Evolutionary conservation across 2,113 vertebrate genomes (phyloP).

Genomic region (Phoxinus phoxinus): DNA sequence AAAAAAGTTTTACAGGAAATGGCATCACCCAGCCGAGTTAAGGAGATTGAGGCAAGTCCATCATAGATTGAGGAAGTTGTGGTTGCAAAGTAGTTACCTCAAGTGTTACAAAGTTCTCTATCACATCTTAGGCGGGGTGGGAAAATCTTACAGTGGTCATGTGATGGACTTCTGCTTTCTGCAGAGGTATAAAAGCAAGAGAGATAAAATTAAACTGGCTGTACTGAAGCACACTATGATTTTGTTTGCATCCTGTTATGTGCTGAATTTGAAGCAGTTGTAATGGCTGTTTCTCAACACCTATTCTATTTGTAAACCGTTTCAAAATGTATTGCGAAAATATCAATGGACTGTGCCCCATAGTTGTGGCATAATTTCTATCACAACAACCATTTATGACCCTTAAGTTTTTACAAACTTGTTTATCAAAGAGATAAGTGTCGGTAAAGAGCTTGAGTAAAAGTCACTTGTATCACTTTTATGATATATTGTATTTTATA

Average conservation of each 20-base stretch:
- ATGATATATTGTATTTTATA: too few relatives aligned
- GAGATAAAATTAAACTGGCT: constrained; percentile 70
- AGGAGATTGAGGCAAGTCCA: constrained; percentile 45
- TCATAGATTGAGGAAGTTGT: constrained; percentile 57
- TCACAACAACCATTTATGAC: background rate
- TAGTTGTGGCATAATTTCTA: background rate
- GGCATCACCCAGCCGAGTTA: constrained; percentile 36
- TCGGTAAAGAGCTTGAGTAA: background rate
- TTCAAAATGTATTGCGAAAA: background rate
- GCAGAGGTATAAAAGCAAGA: constrained; percentile 69
- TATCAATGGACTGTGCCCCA: background rate
- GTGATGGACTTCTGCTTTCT: constrained; percentile 68
- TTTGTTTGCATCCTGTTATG: background rate
- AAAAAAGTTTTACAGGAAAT: constrained; percentile 50
- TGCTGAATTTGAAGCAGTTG: background rate
- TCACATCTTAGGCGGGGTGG: constrained; percentile 45
- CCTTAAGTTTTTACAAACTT: background rate
- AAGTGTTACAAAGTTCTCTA: constrained; percentile 26
- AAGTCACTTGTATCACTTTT: too few relatives aligned
- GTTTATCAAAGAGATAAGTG: background rate
- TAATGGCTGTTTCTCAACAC: background rate
- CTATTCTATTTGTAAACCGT: background rate
- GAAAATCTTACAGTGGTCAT: constrained; percentile 45
- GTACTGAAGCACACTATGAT: background rate
- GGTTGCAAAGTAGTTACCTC: constrained; percentile 57